A percentile compares a stretch with the other conserved stretches of the same genome.
Evolutionary conservation across 2,888 invertebrate species (phyloP).

Genomic region (Drosophila birchii): DNA sequence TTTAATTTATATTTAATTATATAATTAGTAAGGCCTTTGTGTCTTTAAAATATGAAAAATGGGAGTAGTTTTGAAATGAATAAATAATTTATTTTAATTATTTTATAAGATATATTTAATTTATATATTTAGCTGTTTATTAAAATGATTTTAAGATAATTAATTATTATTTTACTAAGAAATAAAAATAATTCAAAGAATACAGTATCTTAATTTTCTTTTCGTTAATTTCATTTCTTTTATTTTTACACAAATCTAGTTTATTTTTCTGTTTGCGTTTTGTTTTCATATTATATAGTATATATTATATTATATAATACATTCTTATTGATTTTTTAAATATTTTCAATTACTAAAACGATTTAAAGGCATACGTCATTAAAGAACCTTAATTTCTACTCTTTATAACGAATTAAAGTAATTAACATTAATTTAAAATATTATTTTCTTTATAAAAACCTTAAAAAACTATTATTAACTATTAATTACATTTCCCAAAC

Average conservation of each 20-base stretch:
- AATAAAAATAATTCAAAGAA: neutral
- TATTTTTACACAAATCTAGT: no score
- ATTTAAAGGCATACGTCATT: neutral
- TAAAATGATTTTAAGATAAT: neutral
- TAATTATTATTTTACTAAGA: neutral
- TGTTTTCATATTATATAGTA: no score
- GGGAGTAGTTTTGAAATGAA: neutral
- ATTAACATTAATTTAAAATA: neutral
- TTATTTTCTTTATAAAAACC: neutral
- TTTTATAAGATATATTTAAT: neutral
- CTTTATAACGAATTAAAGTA: neutral
- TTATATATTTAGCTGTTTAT: neutral
- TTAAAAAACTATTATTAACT: constrained; percentile 3
- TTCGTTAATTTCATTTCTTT: no score
- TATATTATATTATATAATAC: neutral
- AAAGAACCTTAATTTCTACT: accelerated
- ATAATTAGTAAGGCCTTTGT: neutral
- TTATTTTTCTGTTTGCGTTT: no score
- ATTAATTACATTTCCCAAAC: neutral
- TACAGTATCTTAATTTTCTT: neutral
- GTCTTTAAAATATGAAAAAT: neutral
- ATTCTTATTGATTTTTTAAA: neutral
- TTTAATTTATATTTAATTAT: neutral
- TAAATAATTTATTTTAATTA: neutral
- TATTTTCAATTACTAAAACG: neutral